These are phyloP conservation scores for Motacilla alba DNA, from an alignment of 2,113 vertebrate genomes.

Conservation along the genomic window DNA sequence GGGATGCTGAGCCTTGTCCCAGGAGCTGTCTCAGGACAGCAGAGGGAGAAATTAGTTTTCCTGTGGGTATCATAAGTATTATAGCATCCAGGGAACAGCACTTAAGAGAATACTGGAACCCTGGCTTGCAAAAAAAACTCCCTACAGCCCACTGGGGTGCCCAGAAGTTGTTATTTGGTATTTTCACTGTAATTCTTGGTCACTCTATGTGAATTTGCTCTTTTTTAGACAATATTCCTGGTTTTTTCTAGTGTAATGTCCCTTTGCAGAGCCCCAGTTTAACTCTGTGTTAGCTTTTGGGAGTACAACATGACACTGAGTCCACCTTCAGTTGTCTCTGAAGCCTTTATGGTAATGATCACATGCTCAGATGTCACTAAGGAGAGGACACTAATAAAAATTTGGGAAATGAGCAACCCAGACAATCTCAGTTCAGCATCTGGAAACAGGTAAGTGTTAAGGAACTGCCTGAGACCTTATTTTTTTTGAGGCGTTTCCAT, in stretches of 20 bases:
- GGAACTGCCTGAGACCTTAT: not conserved
- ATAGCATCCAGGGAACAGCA: not conserved
- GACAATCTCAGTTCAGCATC: not conserved
- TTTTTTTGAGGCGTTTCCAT: not conserved
- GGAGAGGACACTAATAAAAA: not conserved
- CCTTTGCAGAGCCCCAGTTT: not conserved
- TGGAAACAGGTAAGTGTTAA: not conserved
- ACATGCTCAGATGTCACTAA: not conserved
- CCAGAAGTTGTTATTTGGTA: not conserved
- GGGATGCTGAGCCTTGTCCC: not conserved
- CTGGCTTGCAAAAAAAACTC: not conserved
- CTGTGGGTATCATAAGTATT: not conserved
- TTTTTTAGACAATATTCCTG: not conserved
- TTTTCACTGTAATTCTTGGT: not conserved
- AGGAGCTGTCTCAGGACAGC: not conserved
- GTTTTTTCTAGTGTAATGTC: not conserved
- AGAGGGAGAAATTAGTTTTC: not conserved
- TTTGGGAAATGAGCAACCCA: not conserved
- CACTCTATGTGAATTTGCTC: not conserved
- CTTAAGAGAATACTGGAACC: not conserved
- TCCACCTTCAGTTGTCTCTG: not conserved
- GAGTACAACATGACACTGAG: not conserved
- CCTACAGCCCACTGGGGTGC: not conserved
- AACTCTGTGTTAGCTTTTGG: not conserved
- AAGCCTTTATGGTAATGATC: not conserved